phyloP scores from a whole-genome alignment of 2,888 invertebrate species.

The Labia minor region DNA sequence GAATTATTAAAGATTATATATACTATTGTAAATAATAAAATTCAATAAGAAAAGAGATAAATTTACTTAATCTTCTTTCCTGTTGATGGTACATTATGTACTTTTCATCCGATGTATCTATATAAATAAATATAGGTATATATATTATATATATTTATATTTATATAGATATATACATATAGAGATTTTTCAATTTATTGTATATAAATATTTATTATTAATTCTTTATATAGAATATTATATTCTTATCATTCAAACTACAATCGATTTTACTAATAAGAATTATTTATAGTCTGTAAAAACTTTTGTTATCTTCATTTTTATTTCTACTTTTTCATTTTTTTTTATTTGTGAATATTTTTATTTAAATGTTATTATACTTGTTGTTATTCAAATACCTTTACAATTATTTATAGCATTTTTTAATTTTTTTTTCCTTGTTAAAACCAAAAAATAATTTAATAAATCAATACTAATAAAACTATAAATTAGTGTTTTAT shows the following conservation, averaged over 20 bases:
- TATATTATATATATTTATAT: conserved; percentile 17
- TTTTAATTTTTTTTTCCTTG: too few relatives aligned
- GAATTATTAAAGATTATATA: conserved; percentile 2
- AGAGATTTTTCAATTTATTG: conserved; percentile 19
- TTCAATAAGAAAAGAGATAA: background rate
- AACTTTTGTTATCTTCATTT: background rate
- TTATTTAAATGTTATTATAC: too few relatives aligned
- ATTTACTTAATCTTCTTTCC: background rate
- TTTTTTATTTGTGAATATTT: background rate
- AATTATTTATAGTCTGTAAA: background rate
- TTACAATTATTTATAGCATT: too few relatives aligned
- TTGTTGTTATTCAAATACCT: too few relatives aligned
- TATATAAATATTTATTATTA: conserved; percentile 21
- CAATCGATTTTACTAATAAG: background rate
- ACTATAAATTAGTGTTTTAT: too few relatives aligned
- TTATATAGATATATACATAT: background rate
- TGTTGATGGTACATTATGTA: background rate
- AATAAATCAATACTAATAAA: too few relatives aligned
- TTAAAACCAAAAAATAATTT: too few relatives aligned
- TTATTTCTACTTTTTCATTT: background rate
- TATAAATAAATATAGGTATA: conserved; percentile 23
- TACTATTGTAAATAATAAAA: background rate
- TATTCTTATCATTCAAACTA: background rate
- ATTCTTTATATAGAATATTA: conserved; percentile 2
- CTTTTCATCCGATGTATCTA: conserved; percentile 17